Base-by-base conservation (phyloP, 2,888 invertebrate genomes). In the Nomada fucata region DNA sequence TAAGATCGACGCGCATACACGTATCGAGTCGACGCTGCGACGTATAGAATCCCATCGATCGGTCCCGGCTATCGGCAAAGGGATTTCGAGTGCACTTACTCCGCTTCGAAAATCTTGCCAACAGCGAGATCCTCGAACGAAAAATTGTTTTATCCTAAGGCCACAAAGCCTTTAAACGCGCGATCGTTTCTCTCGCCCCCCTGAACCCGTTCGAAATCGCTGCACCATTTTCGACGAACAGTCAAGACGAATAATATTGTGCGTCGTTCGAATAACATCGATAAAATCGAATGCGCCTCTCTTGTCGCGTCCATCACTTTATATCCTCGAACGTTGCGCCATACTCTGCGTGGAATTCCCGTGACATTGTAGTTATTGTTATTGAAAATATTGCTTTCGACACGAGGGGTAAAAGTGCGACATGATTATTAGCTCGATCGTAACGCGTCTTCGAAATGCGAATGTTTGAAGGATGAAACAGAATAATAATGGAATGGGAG, bases 141-240 rank as follows among this genome's bases (percentile, higher is more conserved):
- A 70, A 76, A 76, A 76, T 76, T 78, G 53, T 78, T 78, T 75
- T 67, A 78, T 78, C 68, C 44, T n/a, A 44, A 20, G 73, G 53
- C 50, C 26, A 42, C 50, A 50, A 13, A 42, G 42, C 61, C 53
- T 61, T 74, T 44, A 73, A 71, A 71, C 70, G 18, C 42, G 13
- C 15, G 36, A 50, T 50, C 60, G 18, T 29, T 44, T 44, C 20
- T 42, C 20, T 29, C 9, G 11, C 29, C 47, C n/a, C 60, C n/a
- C 60, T 23, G n/a, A 47, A 60, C 65, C 26, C 29, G 42, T 15
- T 77, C 53, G 71, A 77, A 77, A 77, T 79, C 60, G 65, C 60
- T 71, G 53, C 29, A 26, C 64, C 42, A 70, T 77, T 71, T 65
- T 26, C 71, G 59, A 10, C 20, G 47, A 20, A 36, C 63, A 13